Percentiles rank a stretch among this genome's conserved stretches.
Evolutionary conservation across 2,113 vertebrate species (phyloP).

Genomic region (Pogonocichla stellata): DNA sequence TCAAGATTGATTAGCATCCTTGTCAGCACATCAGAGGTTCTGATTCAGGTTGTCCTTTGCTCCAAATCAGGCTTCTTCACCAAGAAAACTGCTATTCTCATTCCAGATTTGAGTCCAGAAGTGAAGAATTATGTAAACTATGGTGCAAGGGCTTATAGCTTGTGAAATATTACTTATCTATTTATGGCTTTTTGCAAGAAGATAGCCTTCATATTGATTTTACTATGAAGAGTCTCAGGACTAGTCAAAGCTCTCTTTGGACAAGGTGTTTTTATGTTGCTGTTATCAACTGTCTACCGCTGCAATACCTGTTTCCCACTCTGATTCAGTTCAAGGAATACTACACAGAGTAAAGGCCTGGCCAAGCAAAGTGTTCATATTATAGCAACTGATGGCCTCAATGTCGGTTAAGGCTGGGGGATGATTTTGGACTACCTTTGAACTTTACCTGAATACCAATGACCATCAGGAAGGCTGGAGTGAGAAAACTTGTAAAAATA

Average conservation of each 20-base stretch:
- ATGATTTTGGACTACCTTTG: not conserved
- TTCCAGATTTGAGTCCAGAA: not conserved
- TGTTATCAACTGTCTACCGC: not conserved
- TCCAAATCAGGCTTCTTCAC: not conserved
- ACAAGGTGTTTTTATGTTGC: not conserved
- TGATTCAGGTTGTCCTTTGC: not conserved
- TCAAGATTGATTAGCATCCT: not conserved
- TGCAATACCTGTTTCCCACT: not conserved
- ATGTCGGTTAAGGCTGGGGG: rapidly evolving
- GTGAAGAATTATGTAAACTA: not conserved
- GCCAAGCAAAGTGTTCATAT: not conserved
- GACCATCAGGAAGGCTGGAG: not conserved
- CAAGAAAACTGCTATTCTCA: not conserved
- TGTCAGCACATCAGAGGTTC: not conserved
- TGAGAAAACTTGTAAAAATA: not conserved
- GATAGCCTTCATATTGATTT: not conserved
- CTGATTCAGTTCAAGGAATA: not conserved
- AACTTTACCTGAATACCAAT: not conserved
- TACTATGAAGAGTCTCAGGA: not conserved
- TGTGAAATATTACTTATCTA: not conserved
- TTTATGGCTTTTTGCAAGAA: not conserved
- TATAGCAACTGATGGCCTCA: not conserved
- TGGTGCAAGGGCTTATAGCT: not conserved
- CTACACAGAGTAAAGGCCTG: not conserved
- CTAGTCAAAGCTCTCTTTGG: not conserved